Evolutionary conservation across 1,140 invertebrate species (phyloP), one percentile per base, ranked within the genome.

Genomic region (Agrypnia vestita): DNA sequence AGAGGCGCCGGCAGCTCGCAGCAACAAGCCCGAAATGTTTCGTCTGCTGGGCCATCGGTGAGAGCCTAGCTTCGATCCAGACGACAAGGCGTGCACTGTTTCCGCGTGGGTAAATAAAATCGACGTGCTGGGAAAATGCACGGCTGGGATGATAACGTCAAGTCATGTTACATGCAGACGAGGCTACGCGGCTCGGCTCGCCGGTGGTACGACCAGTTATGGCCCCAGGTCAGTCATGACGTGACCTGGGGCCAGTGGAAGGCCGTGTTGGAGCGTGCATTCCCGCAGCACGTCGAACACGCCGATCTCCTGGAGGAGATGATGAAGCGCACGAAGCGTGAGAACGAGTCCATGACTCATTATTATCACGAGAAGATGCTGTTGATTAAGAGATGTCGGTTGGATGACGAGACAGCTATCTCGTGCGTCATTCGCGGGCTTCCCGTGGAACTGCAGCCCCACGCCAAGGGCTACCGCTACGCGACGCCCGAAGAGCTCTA

Each of bases 111-210:
- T 64, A 7, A 10, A 64, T 4, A 35, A 25, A n/a, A 64, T 64
- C 12, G 61, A 64, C 1, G 61, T 62, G 10, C 21, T 62, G 10
- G 21, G 61, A 62, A 35, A 4, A 10, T 62, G 9, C 21, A 64
- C 21, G 25, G 61, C 1, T 64, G 25, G 25, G 25, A 64, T 10
- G 25, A 64, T 0, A 43, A 64, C 35, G 0, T 35, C 0, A 64
- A 64, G 10, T 35, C 61, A 0, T 64, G 61, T 35, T 64, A 13
- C 12, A 64, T 64, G 61, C 61, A 64, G n/a, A 64, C 61, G 9
- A 35, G 25, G 11, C 61, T 64, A 8, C 25, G 61, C 4, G 25
- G 25, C 13, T 64, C 61, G 25, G 61, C 61, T 12, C 61, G 61
- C 13, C 21, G n/a, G 10, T 43, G 61, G 25, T 64, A 64, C 11